Base-by-base conservation (phyloP, 2,797 vertebrate genomes). In the Trachops cirrhosus region DNA sequence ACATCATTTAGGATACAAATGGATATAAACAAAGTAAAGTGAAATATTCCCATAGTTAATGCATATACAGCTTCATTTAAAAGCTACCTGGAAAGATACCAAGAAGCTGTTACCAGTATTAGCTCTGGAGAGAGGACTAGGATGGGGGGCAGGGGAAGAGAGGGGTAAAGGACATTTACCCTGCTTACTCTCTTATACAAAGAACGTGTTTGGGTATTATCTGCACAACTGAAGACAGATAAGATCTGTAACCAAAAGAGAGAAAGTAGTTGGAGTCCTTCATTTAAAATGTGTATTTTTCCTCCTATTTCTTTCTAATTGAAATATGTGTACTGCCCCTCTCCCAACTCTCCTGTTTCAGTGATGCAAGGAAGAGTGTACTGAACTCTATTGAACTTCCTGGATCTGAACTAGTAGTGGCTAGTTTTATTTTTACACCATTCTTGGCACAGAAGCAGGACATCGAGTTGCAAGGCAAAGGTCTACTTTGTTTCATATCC, bases 401-500 rank as follows among this genome's bases (percentile, higher is more conserved):
- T 90, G 24, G 73, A 93, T 93, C 75, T 50, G 52, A 91, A 91
- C 67, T 85, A 59, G 16, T 22, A 41, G 48, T 12, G 29, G 73
- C 75, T 39, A 41, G 77, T 92, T 96, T 97, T 97, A 95, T 95
- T 97, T 97, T 96, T 93, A 94, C 50, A 96, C 52, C 34, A 92
- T n/a, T 32, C 44, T 57, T 93, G 91, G 94, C 79, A 84, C 73
- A 64, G 39, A 93, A 41, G 32, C 37, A 78, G 39, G 16, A 86
- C 41, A 86, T 92, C 22, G 4, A 64, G 78, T 87, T 97, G 85
- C 75, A 87, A 95, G 44, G 57, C 48, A 84, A 93, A 96, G 39
- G 70, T 73, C 79, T 71, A 86, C 16, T 95, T 48, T 88, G 32
- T 91, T 75, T 85, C 50, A 64, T 29, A 68, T 44, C 71, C 75